Evolutionary conservation across 2,113 vertebrate genomes (phyloP).

Genomic region (Sylvia atricapilla): DNA sequence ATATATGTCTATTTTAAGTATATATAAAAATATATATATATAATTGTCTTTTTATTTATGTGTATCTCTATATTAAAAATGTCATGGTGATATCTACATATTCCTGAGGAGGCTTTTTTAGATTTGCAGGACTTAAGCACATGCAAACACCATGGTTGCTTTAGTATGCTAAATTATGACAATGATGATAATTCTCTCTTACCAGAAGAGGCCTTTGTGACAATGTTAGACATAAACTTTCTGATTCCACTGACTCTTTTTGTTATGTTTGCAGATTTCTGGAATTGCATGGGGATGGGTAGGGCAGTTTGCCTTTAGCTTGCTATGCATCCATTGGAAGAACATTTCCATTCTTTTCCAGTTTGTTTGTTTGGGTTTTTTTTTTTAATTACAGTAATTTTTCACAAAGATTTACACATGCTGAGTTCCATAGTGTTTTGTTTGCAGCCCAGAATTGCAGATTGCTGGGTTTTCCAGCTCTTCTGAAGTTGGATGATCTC

Average conservation of each 20-base stretch:
- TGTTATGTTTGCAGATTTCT: neutral
- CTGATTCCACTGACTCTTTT: neutral
- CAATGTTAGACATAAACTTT: neutral
- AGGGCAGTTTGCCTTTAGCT: neutral
- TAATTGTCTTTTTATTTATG: neutral
- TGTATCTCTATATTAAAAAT: neutral
- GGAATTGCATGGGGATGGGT: neutral
- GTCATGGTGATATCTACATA: neutral
- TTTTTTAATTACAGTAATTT: neutral
- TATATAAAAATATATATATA: neutral
- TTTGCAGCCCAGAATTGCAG: neutral
- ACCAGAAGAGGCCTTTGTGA: fast-evolving
- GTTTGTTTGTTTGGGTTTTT: neutral
- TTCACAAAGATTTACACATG: neutral
- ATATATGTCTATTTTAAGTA: neutral
- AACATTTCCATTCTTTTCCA: neutral
- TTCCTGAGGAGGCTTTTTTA: neutral
- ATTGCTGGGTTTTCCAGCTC: neutral
- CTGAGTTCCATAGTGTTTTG: neutral
- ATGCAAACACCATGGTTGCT: neutral
- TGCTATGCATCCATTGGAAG: neutral
- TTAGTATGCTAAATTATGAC: neutral
- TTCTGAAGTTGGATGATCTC: neutral
- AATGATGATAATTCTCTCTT: neutral
- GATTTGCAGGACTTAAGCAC: neutral